Percentiles rank a stretch among this genome's conserved stretches.
These are phyloP conservation scores for Tauraco erythrolophus DNA, from an alignment of 2,113 vertebrate species.

Conservation along the genomic window DNA sequence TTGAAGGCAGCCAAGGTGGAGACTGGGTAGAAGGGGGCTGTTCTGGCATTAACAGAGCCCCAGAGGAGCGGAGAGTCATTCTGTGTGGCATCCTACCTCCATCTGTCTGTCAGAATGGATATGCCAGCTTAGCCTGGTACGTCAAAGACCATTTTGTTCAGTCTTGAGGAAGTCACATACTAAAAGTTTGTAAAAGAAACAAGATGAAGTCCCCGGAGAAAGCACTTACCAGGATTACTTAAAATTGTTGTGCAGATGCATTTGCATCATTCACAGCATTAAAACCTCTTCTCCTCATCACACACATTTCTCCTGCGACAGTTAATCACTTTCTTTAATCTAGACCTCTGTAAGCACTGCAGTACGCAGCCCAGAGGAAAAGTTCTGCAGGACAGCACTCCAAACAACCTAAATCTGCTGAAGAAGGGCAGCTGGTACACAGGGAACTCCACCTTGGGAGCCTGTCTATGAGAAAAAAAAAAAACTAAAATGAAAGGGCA, in stretches of 20 bases:
- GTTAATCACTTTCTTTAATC: background rate
- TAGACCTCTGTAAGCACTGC: background rate
- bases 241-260: background rate
- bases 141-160: background rate
- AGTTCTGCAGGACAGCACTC: background rate
- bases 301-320: background rate
- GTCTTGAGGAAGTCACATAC: background rate
- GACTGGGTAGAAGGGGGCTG: background rate
- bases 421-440: background rate
- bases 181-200: background rate
- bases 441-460: background rate
- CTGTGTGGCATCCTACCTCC: background rate
- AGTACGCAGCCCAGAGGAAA: background rate
- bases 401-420: background rate
- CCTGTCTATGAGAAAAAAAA: background rate
- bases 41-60: background rate
- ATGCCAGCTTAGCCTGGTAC: background rate
- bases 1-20: background rate
- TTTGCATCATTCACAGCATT: background rate
- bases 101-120: background rate
- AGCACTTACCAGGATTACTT: background rate
- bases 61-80: background rate
- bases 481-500: background rate
- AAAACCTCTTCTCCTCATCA: background rate
- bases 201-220: background rate